These are phyloP conservation scores for Amphipyra berbera DNA, from an alignment of 2,888 invertebrate species.

Conservation along the genomic window DNA sequence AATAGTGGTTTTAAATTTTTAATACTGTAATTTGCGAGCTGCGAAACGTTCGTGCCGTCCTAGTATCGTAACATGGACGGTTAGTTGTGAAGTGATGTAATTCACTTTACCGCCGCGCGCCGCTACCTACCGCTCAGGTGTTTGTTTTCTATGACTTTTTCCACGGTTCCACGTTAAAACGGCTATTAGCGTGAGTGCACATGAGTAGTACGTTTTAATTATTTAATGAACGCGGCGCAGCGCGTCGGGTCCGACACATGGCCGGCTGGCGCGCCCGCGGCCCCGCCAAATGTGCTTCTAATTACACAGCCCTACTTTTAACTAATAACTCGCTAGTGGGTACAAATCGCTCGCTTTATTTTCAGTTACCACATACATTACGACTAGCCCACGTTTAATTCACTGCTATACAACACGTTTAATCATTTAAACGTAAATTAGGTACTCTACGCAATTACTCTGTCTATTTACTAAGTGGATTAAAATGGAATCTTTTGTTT, in stretches of 20 bases:
- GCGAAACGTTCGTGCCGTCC: slow-evolving; percentile 62
- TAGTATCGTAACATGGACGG: slow-evolving; percentile 59
- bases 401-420: slow-evolving; percentile 29
- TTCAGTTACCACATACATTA: slow-evolving; percentile 65
- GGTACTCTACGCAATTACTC: slow-evolving; percentile 29
- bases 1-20: slow-evolving; percentile 79
- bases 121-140: slow-evolving; percentile 55
- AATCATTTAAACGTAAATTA: slow-evolving; percentile 46
- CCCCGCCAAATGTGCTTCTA: slow-evolving; percentile 78
- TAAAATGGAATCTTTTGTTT: slow-evolving; percentile 52
- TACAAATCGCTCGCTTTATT: slow-evolving; percentile 78
- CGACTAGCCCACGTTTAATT: slow-evolving; percentile 26
- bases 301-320: slow-evolving; percentile 80
- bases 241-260: slow-evolving; percentile 63
- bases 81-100: slow-evolving; percentile 64
- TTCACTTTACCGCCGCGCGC: slow-evolving; percentile 53
- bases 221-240: slow-evolving; percentile 70
- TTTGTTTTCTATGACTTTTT: slow-evolving; percentile 66
- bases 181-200: slow-evolving; percentile 69
- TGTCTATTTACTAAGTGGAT: slow-evolving; percentile 52
- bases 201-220: slow-evolving; percentile 71
- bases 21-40: slow-evolving; percentile 77
- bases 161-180: slow-evolving; percentile 55
- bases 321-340: slow-evolving; percentile 76
- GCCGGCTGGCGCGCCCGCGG: slow-evolving; percentile 65